Conservation (phyloP, 2,797 vertebrate genomes). For the Decapterus maruadsi region DNA sequence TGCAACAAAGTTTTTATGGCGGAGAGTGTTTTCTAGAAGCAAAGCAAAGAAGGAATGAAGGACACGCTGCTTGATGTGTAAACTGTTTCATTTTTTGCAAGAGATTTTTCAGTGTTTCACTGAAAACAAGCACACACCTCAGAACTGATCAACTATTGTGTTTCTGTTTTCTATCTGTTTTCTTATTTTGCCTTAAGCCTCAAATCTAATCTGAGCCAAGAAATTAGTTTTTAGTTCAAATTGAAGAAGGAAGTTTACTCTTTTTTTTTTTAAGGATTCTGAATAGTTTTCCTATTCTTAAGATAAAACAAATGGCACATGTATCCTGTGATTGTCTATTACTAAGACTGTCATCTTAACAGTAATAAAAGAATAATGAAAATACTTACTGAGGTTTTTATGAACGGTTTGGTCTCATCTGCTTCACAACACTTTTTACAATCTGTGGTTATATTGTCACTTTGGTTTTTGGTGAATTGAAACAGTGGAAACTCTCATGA, state of each 20-base stretch:
- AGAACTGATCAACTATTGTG: too few relatives aligned
- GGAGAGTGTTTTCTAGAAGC: slow-evolving; percentile 38
- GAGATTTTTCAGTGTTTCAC: neutral
- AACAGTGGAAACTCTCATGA: too few relatives aligned
- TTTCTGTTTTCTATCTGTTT: too few relatives aligned
- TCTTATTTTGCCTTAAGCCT: too few relatives aligned
- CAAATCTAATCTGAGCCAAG: neutral
- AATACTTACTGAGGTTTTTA: neutral
- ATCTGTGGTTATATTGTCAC: neutral
- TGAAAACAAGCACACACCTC: neutral
- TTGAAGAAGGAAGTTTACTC: neutral
- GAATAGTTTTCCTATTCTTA: neutral
- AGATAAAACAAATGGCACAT: neutral
- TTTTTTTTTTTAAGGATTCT: neutral
- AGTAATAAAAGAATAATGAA: neutral
- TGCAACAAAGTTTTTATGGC: slow-evolving; percentile 49
- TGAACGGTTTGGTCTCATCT: neutral
- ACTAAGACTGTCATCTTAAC: neutral
- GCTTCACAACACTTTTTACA: neutral
- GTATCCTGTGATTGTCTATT: neutral
- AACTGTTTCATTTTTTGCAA: neutral
- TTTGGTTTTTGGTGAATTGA: too few relatives aligned
- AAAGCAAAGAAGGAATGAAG: slow-evolving; percentile 71
- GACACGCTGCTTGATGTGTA: neutral
- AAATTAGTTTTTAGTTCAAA: neutral